Base-by-base conservation (phyloP, 2,888 invertebrate species). In the Amphiduros pacificus region DNA sequence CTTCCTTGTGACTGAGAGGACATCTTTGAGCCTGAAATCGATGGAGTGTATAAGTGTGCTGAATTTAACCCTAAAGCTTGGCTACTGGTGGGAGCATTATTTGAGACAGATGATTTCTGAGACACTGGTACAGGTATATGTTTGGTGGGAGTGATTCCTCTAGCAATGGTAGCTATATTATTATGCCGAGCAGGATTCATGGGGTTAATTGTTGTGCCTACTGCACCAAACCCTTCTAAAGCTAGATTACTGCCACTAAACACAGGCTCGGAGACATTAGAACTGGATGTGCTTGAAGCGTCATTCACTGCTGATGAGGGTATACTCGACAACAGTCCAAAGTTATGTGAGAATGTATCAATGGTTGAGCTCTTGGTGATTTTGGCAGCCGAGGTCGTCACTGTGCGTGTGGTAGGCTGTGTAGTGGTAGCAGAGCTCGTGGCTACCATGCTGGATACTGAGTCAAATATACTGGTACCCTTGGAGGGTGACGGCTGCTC, bases 331-430 rank as follows among this genome's bases (percentile, higher is more conserved):
- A 3, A 24, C 49, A 49, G 11, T 49, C n/a, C n/a, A n/a, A n/a
- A n/a, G 9, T 32, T 40, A n/a, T 55, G 55, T 40, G 41, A 40
- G 41, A 26, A 55, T 26, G 55, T 55, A 27, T 55, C 55, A 3
- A 41, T 55, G 2, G 55, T 55, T 6, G 28, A n/a, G n/a, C n/a
- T n/a, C n/a, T n/a, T 55, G 11, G 55, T 41, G 5, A 27, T 40
- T 1, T 40, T 41, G 11, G 55, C 36, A n/a, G 55, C 55, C n/a
- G 17, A n/a, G 2, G 55, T 55, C 28, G 40, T 55, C 5, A 55
- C 40, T 26, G 40, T 55, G 6, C 28, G 41, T 1, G 55, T 55
- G 17, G n/a, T 41, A 2, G 55, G 27, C 2, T 31, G 26, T 17
- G 55, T 55, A 9, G 41, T 9, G 9, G 55, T 55, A 3, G 24